Conservation (phyloP, 2,113 vertebrate genomes). For the Nycticryphes semicollaris region DNA sequence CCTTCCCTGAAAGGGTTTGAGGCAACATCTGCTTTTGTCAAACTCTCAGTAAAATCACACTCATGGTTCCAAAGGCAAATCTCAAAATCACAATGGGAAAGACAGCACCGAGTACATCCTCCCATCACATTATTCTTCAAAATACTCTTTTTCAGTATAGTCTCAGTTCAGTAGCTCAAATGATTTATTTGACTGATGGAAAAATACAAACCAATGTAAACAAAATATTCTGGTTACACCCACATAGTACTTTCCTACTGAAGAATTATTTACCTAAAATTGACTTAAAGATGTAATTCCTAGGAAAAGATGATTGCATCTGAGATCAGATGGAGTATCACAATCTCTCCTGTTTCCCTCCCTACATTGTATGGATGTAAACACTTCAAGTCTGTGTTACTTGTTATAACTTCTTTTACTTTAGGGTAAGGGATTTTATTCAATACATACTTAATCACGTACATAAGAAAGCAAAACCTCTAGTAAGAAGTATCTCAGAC, state of each 20-base stretch:
- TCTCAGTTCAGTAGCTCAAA: not conserved
- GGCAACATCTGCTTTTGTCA: not conserved
- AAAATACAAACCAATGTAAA: conserved; percentile 17
- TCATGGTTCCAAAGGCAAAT: not conserved
- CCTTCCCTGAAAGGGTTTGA: not conserved
- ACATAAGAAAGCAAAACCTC: not conserved
- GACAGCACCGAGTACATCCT: not conserved
- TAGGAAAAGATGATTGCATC: not conserved
- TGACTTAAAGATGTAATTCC: not conserved
- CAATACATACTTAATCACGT: conserved; percentile 40
- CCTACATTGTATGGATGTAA: not conserved
- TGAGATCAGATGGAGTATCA: not conserved
- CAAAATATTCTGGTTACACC: not conserved
- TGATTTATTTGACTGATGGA: not conserved
- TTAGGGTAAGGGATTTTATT: conserved; percentile 1
- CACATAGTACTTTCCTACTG: not conserved
- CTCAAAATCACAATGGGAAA: not conserved
- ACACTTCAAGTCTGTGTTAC: not conserved
- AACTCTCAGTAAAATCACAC: not conserved
- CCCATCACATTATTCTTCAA: not conserved
- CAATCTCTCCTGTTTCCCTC: not conserved
- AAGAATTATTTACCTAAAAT: not conserved
- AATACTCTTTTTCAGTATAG: not conserved
- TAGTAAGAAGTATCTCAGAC: not conserved
- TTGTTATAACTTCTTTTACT: conserved; percentile 36